Base-by-base conservation (phyloP, 2,888 invertebrate species). In the Palloptera scutellata region DNA sequence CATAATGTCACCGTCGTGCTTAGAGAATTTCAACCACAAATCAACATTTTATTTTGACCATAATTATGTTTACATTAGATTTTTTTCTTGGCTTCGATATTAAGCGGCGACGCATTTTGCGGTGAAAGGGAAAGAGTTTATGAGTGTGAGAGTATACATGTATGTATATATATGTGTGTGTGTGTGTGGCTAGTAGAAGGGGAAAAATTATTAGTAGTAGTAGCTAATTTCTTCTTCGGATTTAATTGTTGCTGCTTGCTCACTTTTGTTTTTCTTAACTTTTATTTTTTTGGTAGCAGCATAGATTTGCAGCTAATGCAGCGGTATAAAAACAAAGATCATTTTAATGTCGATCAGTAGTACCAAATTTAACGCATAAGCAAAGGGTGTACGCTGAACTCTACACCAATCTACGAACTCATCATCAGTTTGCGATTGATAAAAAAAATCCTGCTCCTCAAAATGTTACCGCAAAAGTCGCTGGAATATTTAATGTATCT, bases 11-110 rank as follows among this genome's bases (percentile, higher is more conserved):
- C 60, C 41, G 13, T 30, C 20, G 20, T 57, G 20, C 10, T 17
- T 13, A 30, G 48, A 80, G 80, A 78, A 80, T 80, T 76, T 77
- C 72, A 74, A 79, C 78, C 78, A 78, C 78, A 79, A 80, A 77
- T 77, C 79, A 75, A 69, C 19, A 12, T 61, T 55, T 41, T 17
- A 30, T 53, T 19, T 13, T 45, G 61, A 61, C 66, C 66, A 61
- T 78, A 78, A 80, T 78, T 78, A 65, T 60, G 58, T 66, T 63
- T 63, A 30, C 54, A 66, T 59, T 63, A 30, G 17, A 19, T 54
- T 54, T 54, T n/a, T 54, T 12, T n/a, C 48, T 5, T 15, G n/a
- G 48, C 48, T n/a, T 13, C 11, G 13, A 48, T 15, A 15, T 15
- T 48, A 48, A 13, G 12, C 48, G 5, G 48, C 48, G 48, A 48